These are phyloP conservation scores for Callimorpha dominula DNA, from an alignment of 2,888 invertebrate species.

Conservation along the genomic window DNA sequence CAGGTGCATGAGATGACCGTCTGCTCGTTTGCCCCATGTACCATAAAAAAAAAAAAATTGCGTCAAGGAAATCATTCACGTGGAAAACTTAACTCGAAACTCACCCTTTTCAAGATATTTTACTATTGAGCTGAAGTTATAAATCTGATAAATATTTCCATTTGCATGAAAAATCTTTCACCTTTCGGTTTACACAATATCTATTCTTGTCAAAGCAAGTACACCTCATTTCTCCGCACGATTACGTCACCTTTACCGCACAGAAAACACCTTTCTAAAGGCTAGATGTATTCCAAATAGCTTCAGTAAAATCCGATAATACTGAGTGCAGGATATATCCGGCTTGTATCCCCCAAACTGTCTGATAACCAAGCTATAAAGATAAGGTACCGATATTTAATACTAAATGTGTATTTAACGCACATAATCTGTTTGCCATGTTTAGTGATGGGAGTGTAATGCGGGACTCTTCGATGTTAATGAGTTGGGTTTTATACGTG, in stretches of 20 bases:
- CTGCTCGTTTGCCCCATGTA: too few species aligned
- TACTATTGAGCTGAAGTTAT: background rate
- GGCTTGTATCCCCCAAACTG: constrained; percentile 28
- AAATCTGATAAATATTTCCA: background rate
- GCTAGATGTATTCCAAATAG: constrained; percentile 9
- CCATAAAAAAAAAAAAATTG: too few species aligned
- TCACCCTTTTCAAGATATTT: background rate
- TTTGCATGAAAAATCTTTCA: background rate
- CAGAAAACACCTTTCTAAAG: constrained; percentile 8
- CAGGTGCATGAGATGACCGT: too few species aligned
- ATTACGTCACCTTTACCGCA: constrained; percentile 6
- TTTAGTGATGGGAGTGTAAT: constrained; percentile 18
- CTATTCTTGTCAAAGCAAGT: constrained; percentile 1
- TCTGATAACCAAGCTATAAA: constrained; percentile 41
- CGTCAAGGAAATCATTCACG: background rate
- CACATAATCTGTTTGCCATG: constrained; percentile 18
- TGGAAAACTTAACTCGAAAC: background rate
- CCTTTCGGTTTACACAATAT: background rate
- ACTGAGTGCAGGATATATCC: constrained; percentile 23
- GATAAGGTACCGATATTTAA: constrained; percentile 46
- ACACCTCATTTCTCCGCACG: constrained; percentile 12
- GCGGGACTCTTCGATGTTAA: constrained; percentile 3
- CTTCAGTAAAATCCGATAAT: constrained; percentile 18
- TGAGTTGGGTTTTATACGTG: background rate
- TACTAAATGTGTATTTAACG: constrained; percentile 31